Evolutionary conservation across 1,140 invertebrate species (phyloP).

Genomic region (Ladona fulva): DNA sequence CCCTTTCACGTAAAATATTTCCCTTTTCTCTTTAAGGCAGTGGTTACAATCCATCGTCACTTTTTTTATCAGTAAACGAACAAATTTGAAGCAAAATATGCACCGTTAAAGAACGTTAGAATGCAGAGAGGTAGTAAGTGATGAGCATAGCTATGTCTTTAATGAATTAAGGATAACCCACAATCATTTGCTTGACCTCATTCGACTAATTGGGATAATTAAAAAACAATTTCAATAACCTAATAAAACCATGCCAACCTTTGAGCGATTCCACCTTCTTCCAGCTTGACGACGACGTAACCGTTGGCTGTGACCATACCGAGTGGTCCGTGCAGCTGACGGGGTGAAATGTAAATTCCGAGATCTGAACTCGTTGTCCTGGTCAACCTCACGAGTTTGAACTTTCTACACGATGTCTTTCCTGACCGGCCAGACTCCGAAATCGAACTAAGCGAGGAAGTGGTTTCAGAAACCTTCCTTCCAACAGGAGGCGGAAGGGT

Average conservation of each 20-base stretch:
- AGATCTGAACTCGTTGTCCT: slow-evolving; percentile 57
- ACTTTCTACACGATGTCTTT: slow-evolving; percentile 23
- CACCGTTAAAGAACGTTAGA: too few species aligned
- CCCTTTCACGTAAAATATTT: too few species aligned
- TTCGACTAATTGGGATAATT: too few species aligned
- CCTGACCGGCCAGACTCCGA: slow-evolving; percentile 20
- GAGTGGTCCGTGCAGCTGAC: slow-evolving; percentile 38
- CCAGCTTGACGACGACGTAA: slow-evolving; percentile 72
- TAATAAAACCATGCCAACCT: slow-evolving; percentile 54
- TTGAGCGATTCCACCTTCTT: slow-evolving; percentile 65
- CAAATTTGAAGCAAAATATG: too few species aligned
- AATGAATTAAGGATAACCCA: too few species aligned
- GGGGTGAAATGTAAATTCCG: slow-evolving; percentile 78
- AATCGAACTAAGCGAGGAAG: neutral
- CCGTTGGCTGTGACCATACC: slow-evolving; percentile 53
- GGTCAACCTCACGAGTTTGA: slow-evolving; percentile 55
- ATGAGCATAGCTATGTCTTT: too few species aligned
- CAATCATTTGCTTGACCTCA: too few species aligned
- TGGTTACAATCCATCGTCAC: too few species aligned
- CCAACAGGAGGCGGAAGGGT: neutral
- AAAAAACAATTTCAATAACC: too few species aligned
- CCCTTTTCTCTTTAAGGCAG: too few species aligned
- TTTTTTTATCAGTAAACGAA: too few species aligned
- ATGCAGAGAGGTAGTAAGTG: too few species aligned
- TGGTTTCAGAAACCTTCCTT: neutral